A percentile compares a stretch with the other conserved stretches of the same genome.
Conservation (phyloP, 64 coral and sea anemone species). For the Pocillopora damicornis region DNA sequence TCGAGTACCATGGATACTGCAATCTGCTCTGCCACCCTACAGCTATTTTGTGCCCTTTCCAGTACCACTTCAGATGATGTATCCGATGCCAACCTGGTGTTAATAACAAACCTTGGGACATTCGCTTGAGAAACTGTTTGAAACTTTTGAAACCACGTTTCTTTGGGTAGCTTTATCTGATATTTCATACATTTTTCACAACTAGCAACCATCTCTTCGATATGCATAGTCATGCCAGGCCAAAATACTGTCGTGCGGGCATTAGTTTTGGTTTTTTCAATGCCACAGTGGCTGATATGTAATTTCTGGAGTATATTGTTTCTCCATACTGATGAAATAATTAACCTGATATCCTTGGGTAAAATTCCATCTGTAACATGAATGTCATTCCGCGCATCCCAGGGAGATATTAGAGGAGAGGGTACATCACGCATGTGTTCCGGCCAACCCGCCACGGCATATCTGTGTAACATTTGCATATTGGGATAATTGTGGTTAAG, state of each 20-base stretch:
- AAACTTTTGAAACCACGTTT: neutral
- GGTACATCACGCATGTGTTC: neutral
- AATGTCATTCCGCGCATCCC: no score
- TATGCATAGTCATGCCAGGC: conserved; percentile 7
- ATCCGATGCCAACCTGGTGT: no score
- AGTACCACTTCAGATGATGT: no score
- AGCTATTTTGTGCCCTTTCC: no score
- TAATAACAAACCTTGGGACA: no score
- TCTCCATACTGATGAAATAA: conserved; percentile 27
- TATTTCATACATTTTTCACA: conserved; percentile 24
- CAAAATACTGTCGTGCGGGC: conserved; percentile 13
- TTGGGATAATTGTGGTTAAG: neutral
- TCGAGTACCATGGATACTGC: no score
- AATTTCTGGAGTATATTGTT: conserved; percentile 28
- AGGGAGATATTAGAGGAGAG: no score
- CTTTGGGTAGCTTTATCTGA: neutral
- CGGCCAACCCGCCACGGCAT: conserved; percentile 15
- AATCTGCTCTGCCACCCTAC: no score
- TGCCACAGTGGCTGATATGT: conserved; percentile 26
- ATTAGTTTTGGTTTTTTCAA: conserved; percentile 37
- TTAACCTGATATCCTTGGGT: conserved; percentile 1
- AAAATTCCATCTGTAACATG: conserved; percentile 4
- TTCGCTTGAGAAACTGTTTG: no score
- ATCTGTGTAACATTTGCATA: conserved; percentile 17
- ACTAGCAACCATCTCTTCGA: neutral